Base-by-base conservation (phyloP, 2,888 invertebrate species). In the Pammene aurita region DNA sequence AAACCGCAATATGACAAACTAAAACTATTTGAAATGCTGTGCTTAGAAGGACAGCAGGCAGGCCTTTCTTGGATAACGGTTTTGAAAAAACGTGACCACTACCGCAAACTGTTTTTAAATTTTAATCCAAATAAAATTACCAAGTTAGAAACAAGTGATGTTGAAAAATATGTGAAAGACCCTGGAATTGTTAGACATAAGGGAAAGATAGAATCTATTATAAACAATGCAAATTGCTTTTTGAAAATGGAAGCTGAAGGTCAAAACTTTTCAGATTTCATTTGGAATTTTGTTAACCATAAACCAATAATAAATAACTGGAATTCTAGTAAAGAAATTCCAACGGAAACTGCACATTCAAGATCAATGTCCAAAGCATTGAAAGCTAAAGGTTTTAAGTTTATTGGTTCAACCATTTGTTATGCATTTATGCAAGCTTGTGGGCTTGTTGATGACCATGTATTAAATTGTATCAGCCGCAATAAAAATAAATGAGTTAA, bases 361-460 rank as follows among this genome's bases (percentile, higher is more conserved):
- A 66, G 50, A 62, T 76, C 75, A 7, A 77, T 92, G 65, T 87
- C 90, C 6, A 86, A 81, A 73, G 84, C 82, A 46, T 76, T 92
- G 57, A 92, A 89, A 75, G 81, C 79, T 48, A 84, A 75, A 67
- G 89, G 89, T 6, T 91, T 89, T 72, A 89, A 85, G 74, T 92
- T 80, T 82, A 83, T 91, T 14, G 91, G 91, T 0, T 72, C 89
- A 35, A 91, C 82, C 41, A 88, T 82, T 76, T 90, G 90, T 75
- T 91, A 91, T 78, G 87, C 91, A 52, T 91, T 89, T 74, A 91
- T 91, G 91, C 91, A 92, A 80, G 91, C 91, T 50, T 87, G 90
- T 82, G 92, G 92, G 13, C 79, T 92, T 72, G 84, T 92, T 2
- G 85, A 90, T 80, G 91, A 91, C 72, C 92, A 92, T 73, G 70